These are phyloP conservation scores for Tetanocera ferruginea DNA, from an alignment of 2,888 invertebrate genomes.

Conservation along the genomic window DNA sequence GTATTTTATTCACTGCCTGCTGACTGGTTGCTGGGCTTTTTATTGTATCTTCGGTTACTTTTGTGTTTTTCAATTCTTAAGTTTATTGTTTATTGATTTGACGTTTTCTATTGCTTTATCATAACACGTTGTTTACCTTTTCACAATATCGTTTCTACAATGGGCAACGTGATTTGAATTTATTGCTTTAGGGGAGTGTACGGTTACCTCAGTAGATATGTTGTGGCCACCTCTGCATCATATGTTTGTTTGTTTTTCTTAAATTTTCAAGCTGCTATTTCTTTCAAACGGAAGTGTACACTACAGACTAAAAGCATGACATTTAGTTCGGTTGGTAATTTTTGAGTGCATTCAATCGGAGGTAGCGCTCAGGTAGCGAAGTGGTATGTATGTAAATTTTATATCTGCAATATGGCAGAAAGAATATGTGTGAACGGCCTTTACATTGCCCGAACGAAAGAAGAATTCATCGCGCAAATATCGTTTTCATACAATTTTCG, in stretches of 20 bases:
- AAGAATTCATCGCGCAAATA: no score
- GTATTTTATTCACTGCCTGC: background rate
- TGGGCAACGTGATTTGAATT: background rate
- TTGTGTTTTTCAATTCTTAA: slow-evolving; percentile 1
- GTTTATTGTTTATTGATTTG: slow-evolving; percentile 17
- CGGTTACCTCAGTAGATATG: no score
- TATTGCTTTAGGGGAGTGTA: background rate
- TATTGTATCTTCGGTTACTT: background rate
- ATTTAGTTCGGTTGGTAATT: no score
- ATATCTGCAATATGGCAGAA: no score
- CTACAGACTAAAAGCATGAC: no score
- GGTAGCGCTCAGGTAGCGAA: no score
- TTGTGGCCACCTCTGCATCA: background rate
- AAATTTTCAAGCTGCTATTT: background rate
- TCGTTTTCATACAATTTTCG: no score
- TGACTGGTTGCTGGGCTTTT: background rate
- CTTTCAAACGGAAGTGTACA: no score
- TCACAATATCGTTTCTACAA: background rate
- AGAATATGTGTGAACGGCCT: no score
- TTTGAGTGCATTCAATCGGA: no score
- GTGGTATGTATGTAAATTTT: no score
- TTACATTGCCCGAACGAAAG: no score
- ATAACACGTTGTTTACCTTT: slow-evolving; percentile 1
- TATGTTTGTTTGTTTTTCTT: background rate
- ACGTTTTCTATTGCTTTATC: slow-evolving; percentile 3